Evolutionary conservation across 2,888 invertebrate species (phyloP).

Genomic region (Biston betularia): DNA sequence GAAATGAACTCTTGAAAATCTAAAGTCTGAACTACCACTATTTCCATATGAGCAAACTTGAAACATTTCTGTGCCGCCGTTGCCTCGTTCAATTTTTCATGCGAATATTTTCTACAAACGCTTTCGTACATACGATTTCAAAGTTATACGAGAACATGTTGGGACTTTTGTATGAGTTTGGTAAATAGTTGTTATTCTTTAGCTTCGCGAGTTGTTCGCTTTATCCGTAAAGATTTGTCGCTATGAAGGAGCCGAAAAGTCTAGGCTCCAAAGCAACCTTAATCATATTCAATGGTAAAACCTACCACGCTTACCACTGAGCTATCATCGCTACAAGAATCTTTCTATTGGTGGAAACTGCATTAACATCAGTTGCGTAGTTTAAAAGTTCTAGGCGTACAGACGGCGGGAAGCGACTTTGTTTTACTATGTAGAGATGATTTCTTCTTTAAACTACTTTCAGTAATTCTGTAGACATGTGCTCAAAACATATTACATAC

Average conservation of each 20-base stretch:
- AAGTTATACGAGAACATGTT: conserved; percentile 26
- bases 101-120: conserved; percentile 26
- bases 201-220: conserved; percentile 10
- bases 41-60: conserved; percentile 68
- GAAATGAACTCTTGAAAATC: conserved; percentile 12
- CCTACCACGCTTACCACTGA: too few relatives aligned
- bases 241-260: conserved; percentile 7
- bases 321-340: too few relatives aligned
- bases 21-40: conserved; percentile 11
- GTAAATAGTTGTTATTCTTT: conserved; percentile 28
- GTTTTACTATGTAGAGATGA: too few relatives aligned
- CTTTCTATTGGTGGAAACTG: too few relatives aligned
- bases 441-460: too few relatives aligned
- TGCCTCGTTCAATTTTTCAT: conserved; percentile 27
- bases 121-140: conserved; percentile 19
- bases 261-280: background rate
- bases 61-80: conserved; percentile 43
- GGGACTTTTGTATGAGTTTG: conserved; percentile 24
- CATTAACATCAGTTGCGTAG: too few relatives aligned
- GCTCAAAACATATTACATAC: too few relatives aligned
- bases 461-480: too few relatives aligned
- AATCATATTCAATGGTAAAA: background rate
- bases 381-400: too few relatives aligned
- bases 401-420: too few relatives aligned
- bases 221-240: conserved; percentile 18